Percentiles rank a stretch among this genome's conserved stretches.
Evolutionary conservation across 2,113 vertebrate genomes (phyloP).

Genomic region (Eulemur rufifrons): DNA sequence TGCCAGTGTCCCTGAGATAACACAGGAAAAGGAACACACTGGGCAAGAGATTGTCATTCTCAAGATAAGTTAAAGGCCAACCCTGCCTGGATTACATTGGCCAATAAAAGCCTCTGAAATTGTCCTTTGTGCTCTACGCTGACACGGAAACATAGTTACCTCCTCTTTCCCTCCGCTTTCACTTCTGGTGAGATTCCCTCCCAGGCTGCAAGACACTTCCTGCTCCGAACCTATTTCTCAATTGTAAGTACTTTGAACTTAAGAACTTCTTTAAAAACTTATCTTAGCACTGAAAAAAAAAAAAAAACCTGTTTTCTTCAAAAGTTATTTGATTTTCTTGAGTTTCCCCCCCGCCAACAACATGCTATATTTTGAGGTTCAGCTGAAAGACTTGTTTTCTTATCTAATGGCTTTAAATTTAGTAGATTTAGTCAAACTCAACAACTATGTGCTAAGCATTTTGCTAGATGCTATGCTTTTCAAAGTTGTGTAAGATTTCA

Average conservation of each 20-base stretch:
- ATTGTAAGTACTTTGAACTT: conserved; percentile 57
- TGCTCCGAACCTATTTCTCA: not conserved
- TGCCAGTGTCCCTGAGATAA: too few species aligned
- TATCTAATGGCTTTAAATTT: not conserved
- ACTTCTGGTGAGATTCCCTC: not conserved
- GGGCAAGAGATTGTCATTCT: not conserved
- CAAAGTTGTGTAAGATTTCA: not conserved
- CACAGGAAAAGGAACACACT: not conserved
- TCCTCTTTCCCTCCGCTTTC: not conserved
- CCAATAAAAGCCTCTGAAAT: conserved; percentile 16
- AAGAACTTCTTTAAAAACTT: conserved; percentile 13
- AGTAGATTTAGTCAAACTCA: not conserved
- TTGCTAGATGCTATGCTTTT: not conserved
- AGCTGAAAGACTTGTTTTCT: not conserved
- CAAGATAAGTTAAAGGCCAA: not conserved
- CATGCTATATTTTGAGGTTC: not conserved
- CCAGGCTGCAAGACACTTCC: not conserved
- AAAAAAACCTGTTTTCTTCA: not conserved
- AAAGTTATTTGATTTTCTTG: not conserved
- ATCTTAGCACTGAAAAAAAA: not conserved
- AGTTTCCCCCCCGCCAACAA: not conserved
- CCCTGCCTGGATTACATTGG: not conserved
- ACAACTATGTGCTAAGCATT: not conserved
- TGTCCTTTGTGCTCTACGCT: not conserved
- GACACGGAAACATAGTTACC: not conserved